A percentile compares a stretch with the other conserved stretches of the same genome.
These are phyloP conservation scores for Micronycteris hirsuta DNA, from an alignment of 2,113 vertebrate genomes.

Conservation along the genomic window DNA sequence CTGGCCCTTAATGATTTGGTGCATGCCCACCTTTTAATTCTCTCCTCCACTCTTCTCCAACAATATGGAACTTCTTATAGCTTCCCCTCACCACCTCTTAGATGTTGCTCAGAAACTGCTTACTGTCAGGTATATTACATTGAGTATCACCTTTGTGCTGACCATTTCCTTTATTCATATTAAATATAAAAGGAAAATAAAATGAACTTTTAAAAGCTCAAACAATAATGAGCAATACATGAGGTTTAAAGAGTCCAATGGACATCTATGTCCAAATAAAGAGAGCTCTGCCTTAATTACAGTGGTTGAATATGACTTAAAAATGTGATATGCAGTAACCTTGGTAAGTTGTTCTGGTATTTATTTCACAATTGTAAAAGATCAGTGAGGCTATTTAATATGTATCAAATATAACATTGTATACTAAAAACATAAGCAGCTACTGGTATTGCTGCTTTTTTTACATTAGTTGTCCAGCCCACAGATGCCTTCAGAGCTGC, in stretches of 20 bases:
- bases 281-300: neutral
- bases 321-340: neutral
- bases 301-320: neutral
- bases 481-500: neutral
- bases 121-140: neutral
- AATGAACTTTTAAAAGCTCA: neutral
- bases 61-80: neutral
- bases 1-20: neutral
- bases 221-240: neutral
- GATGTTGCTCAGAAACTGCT: neutral
- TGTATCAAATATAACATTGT: neutral
- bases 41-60: neutral
- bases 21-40: neutral
- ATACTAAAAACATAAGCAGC: neutral
- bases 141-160: neutral
- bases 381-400: neutral
- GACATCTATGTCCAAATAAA: neutral
- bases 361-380: neutral
- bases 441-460: neutral
- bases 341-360: neutral
- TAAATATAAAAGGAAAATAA: neutral
- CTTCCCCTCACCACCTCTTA: neutral
- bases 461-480: neutral
- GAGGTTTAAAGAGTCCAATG: neutral
- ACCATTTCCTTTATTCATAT: neutral